phyloP scores from a whole-genome alignment of 2,797 vertebrate species.

The Malacoraja senta region DNA sequence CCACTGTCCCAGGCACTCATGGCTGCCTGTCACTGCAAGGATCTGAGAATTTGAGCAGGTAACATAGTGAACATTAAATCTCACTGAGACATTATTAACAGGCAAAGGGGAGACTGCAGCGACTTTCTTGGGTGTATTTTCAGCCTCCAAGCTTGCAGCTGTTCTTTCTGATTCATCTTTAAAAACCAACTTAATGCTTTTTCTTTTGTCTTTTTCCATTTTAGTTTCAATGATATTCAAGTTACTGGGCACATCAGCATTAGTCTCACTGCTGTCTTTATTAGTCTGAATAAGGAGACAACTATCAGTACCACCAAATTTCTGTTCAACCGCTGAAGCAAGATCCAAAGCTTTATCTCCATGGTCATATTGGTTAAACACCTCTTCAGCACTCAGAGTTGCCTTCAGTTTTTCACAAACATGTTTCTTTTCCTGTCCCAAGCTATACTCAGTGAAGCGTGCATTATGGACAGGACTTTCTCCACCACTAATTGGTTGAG shows the following conservation, averaged over 20 bases:
- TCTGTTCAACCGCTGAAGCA: background rate
- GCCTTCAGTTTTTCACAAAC: background rate
- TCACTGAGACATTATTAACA: conserved; percentile 60
- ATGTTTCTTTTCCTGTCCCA: background rate
- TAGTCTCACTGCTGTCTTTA: background rate
- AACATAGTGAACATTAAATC: conserved; percentile 78
- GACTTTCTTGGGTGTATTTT: conserved; percentile 53
- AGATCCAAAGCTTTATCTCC: conserved; percentile 5
- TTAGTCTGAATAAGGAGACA: background rate
- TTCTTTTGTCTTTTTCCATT: background rate
- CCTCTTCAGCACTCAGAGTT: background rate
- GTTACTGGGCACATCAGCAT: background rate
- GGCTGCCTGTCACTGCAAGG: conserved; percentile 77
- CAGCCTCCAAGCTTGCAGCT: conserved; percentile 41
- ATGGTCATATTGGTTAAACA: background rate
- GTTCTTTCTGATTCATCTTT: background rate
- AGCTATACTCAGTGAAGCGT: background rate
- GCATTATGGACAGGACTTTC: background rate
- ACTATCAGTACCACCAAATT: background rate
- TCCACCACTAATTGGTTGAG: background rate
- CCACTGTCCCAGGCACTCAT: conserved; percentile 77
- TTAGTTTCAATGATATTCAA: background rate
- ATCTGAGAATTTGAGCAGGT: conserved; percentile 59
- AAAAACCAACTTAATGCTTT: background rate
- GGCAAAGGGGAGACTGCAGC: conserved; percentile 62